Base-by-base conservation (phyloP, 2,888 invertebrate genomes). In the Heliconius charithonia region DNA sequence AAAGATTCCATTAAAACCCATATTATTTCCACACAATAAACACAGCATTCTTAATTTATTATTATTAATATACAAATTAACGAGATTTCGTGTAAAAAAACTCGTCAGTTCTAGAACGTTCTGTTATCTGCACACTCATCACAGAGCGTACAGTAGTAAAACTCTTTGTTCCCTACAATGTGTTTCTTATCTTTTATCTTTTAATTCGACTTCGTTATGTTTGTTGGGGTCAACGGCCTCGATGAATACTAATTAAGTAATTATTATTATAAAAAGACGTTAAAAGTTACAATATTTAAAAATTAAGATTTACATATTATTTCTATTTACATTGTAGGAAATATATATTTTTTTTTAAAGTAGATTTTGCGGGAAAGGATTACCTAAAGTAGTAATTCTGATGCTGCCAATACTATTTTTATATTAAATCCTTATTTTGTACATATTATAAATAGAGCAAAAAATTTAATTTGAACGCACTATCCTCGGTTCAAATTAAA, bases 111-210 rank as follows among this genome's bases (percentile, higher is more conserved):
- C 72, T 72, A 59, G 72, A 72, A 72, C n/a, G 59, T 59, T 72
- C 32, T 59, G 59, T 72, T 59, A 59, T 72, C 72, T 59, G 3
- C 13, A 72, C 59, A 16, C 13, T n/a, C 9, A 59, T 59, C 32
- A 16, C 59, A n/a, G n/a, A 56, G 22, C 32, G 71, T 32, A 56
- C 51, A 71, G 51, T 71, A 56, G 69, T 69, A 56, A 19, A 56
- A 56, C 56, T 72, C 72, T 72, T 59, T 72, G 72, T 72, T 72
- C 72, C 22, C 32, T 59, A 32, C 72, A 59, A 72, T 72, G 56
- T 56, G 59, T 72, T 72, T 59, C 59, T 72, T 72, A 72, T 72
- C 72, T 72, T 25, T 56, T 59, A 72, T 72, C 69, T 69, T 69
- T 72, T 56, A 72, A 59, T 69, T 69, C 69, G 59, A 59, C 72